Evolutionary conservation across 2,113 vertebrate genomes (phyloP), one percentile per base, ranked within the genome.

Genomic region (Myotis lucifugus): DNA sequence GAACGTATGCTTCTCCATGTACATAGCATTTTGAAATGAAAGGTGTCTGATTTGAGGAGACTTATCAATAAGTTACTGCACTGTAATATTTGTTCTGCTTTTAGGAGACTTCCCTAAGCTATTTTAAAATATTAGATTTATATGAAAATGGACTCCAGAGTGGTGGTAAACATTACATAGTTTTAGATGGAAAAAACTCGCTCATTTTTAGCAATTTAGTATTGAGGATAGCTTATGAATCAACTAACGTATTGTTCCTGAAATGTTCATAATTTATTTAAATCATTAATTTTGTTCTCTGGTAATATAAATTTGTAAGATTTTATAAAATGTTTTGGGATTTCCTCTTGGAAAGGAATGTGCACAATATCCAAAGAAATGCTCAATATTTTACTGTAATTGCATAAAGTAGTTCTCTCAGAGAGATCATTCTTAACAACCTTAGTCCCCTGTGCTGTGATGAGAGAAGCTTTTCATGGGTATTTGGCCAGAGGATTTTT

Each of bases 391-490:
- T 98, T 98, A 97, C 97, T 97, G 86, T 98, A 98, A 98, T 98
- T 98, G 97, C 88, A 97, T 97, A 97, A 97, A 98, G 95, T 98
- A 96, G 97, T 97, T 97, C 97, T 97, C 98, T 98, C 96, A 98
- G 97, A 97, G 95, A 97, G 94, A 97, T 97, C 91, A 95, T 97
- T 98, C 96, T 96, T 97, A 98, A 97, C 95, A 98, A 97, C 56
- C 85, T 84, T 37, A 97, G 96, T 98, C 95, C 97, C 94, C 79
- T 94, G 94, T 97, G 96, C 79, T 93, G 52, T 96, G 97, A 98
- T 97, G 97, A 98, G 97, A 98, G 98, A 98, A 95, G 92, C 94
- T 98, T 97, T 98, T 98, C 98, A 98, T 97, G 97, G 97, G 86
- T 98, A 97, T 93, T 98, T 96, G 97, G 98, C 98, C 98, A 98